phyloP scores from a whole-genome alignment of 1,140 invertebrate species.

The Calliphora vicina region DNA sequence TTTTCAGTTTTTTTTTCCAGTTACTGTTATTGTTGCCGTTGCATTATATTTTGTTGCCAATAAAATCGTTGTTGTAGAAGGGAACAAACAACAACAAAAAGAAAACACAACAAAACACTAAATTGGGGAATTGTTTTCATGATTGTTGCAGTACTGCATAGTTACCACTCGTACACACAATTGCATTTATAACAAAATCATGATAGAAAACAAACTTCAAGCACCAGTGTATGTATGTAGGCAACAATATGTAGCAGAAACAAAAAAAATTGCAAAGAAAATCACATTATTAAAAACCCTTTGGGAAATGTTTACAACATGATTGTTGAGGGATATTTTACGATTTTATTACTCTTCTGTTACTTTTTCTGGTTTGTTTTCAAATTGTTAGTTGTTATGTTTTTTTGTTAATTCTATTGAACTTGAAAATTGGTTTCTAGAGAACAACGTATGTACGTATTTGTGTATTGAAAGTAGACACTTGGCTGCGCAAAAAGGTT shows the following conservation, averaged over 20 bases:
- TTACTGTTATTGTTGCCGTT: background rate
- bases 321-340: slow-evolving; percentile 14
- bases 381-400: background rate
- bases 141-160: background rate
- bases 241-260: background rate
- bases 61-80: background rate
- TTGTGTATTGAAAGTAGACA: background rate
- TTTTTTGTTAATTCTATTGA: background rate
- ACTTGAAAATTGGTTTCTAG: background rate
- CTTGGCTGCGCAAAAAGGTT: background rate
- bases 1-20: background rate
- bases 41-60: background rate
- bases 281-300: slow-evolving; percentile 15
- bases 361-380: background rate
- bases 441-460: background rate
- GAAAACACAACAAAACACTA: background rate
- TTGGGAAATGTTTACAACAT: slow-evolving; percentile 14
- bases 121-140: background rate
- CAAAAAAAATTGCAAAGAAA: background rate
- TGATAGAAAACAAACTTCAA: background rate
- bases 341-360: background rate
- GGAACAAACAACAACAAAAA: background rate
- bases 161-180: too few species aligned
- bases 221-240: background rate
- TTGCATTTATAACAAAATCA: background rate